Base-by-base conservation (phyloP, 2,888 invertebrate genomes). In the Epinotia ramella region DNA sequence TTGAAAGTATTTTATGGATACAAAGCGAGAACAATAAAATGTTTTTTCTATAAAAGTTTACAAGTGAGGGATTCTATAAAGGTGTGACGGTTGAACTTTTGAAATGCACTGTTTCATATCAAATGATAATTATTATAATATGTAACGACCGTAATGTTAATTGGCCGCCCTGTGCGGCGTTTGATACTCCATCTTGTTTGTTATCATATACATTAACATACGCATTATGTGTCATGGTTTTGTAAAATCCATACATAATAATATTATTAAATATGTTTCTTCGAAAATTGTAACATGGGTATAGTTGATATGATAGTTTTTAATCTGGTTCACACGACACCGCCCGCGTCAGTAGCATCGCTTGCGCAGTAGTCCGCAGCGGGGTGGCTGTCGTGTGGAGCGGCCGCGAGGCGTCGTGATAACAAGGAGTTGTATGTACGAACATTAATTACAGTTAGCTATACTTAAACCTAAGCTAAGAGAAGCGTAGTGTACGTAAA, bases 1-100 rank as follows among this genome's bases (percentile, higher is more conserved):
- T 94, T 94, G 91, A 93, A 93, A 92, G 94, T 93, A 93, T 93
- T 93, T 93, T 93, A 92, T 91, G 92, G 87, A 93, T 93, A 92
- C 92, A 91, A 92, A 92, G 89, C 92, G 92, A 93, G 93, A 93
- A 93, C 93, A 93, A 93, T 93, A 92, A 93, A 90, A 90, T 90
- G 92, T 93, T 94, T 94, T 90, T 94, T 93, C 89, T 93, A 93
- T 89, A 91, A 93, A 93, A 87, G 89, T 94, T 93, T 93, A 93
- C 93, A 93, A 87, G 89, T 88, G 91, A 90, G 88, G 90, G 89
- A 88, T 85, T 85, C 88, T 88, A 85, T 86, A 84, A 84, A 87
- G 89, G 88, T 87, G 88, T 88, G 89, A 87, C 87, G 88, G 87
- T 86, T 86, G 84, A 88, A 81, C 82, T 88, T 87, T 88, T 88